Evolutionary conservation across 2,113 vertebrate species (phyloP), one percentile per base, ranked within the genome.

Genomic region (Pogona vitticeps): DNA sequence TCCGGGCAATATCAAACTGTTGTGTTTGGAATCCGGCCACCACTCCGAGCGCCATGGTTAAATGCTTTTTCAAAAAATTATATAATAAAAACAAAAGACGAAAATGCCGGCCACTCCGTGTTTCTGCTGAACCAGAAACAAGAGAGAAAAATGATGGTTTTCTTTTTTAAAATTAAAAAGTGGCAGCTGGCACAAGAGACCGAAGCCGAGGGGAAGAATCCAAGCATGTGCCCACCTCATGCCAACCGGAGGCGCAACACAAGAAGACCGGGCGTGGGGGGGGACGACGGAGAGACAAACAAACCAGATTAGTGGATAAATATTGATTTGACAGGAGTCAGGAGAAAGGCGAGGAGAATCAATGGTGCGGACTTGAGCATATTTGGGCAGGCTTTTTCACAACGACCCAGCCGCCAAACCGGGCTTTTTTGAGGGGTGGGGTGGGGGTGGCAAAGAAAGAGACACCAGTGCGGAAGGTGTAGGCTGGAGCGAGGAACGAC

Each of bases 261-360:
- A 92, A 94, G 91, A 85, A 89, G 71, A 81, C 89, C 36, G 72
- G 80, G n/a, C n/a, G n/a, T n/a, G 87, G 1, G 1, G 61, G 56
- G 3, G 17, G 36, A 0, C n/a, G 87, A 94, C 92, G 93, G 91
- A 52, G 42, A 90, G 91, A 91, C 7, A 93, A 93, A 92, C 92
- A 95, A 93, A 31, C 91, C 87, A 89, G 91, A 89, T 87, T 89
- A 83, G 91, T 94, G 94, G 94, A 94, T 94, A 93, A 95, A 94
- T 94, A 94, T 91, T 93, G 92, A 94, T 94, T 92, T 91, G 91
- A 93, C 89, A 91, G 93, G 90, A 94, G 93, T 88, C 68, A 72
- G 80, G 88, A 83, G 33, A 77, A 91, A 76, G 14, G 78, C 91
- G 87, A 90, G 89, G 94, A 92, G 89, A 93, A 88, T 40, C 4